These are phyloP conservation scores for Spinus pinus DNA, from an alignment of 2,797 vertebrate genomes.

Conservation along the genomic window DNA sequence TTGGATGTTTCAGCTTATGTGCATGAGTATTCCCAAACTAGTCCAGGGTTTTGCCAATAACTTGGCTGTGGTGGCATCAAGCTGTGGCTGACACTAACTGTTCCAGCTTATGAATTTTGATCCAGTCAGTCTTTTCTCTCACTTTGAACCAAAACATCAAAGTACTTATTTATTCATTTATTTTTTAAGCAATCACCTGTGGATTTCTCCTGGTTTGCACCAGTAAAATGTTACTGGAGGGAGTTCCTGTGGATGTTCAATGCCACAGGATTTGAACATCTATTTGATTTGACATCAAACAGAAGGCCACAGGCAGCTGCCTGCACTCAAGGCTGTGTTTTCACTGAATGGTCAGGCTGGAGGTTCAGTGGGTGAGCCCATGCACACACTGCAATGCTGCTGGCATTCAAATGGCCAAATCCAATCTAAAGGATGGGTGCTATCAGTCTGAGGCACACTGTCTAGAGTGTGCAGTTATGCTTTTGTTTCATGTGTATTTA, in stretches of 20 bases:
- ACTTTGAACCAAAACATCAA: background rate
- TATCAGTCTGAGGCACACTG: background rate
- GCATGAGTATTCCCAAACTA: background rate
- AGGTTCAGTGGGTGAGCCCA: background rate
- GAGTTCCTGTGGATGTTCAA: background rate
- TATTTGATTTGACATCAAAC: background rate
- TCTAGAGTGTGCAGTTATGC: background rate
- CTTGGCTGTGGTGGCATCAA: background rate
- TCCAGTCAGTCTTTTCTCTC: background rate
- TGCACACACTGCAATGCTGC: background rate
- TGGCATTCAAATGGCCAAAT: background rate
- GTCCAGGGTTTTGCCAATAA: background rate
- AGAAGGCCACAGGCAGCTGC: background rate
- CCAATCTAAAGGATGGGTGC: background rate
- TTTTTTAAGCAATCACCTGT: background rate
- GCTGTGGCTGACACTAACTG: background rate
- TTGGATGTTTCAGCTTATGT: background rate
- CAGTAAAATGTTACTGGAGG: background rate
- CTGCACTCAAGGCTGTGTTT: background rate
- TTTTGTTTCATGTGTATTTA: background rate
- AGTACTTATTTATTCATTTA: background rate
- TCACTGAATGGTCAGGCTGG: background rate
- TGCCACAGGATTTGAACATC: background rate
- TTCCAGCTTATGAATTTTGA: background rate
- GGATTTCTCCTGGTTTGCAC: background rate